Base-by-base conservation (phyloP, 2,797 vertebrate genomes). In the Tarsius wallacei region DNA sequence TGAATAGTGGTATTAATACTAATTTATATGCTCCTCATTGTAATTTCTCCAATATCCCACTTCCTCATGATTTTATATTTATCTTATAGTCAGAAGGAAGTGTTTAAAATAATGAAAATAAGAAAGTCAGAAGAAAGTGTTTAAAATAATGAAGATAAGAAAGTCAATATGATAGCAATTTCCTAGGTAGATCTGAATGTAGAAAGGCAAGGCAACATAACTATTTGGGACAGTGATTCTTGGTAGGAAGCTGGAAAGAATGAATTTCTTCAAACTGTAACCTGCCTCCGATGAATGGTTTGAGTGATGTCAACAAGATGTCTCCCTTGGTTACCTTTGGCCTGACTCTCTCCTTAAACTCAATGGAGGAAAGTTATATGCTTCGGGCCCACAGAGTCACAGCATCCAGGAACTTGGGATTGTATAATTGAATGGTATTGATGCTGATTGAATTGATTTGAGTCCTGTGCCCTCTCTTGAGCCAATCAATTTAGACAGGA, bases 21-120 rank as follows among this genome's bases (percentile, higher is more conserved):
- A 71, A 59, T 74, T 96, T 87, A 85, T 85, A 64, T 68, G 15
- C 5, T 85, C 64, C 85, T 94, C 36, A 17, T 68, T 80, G 36
- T 55, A 57, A 64, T 77, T 66, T 87, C n/a, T 73, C 22, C n/a
- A 59, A 31, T 78, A 74, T 73, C 59, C 26, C 78, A 47, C 66
- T 86, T 49, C 22, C 3, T 5, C 21, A 31, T 36, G 12, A 78
- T 55, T 68, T 81, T 70, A 57, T 42, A 33, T 70, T 82, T 82
- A 9, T 47, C 15, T 59, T 33, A 57, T 11, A 90, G 63, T 47
- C 36, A 70, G 19, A 80, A 68, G 26, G 70, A 71, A 59, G 31
- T 33, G 21, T 71, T 73, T 59, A 55, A 87, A 73, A 59, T 87
- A 70, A 42, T 42, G 42, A 42, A 42, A 42, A 42, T 42, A 42